Conservation (phyloP, 1,140 invertebrate species). For the Anoplophora glabripennis region DNA sequence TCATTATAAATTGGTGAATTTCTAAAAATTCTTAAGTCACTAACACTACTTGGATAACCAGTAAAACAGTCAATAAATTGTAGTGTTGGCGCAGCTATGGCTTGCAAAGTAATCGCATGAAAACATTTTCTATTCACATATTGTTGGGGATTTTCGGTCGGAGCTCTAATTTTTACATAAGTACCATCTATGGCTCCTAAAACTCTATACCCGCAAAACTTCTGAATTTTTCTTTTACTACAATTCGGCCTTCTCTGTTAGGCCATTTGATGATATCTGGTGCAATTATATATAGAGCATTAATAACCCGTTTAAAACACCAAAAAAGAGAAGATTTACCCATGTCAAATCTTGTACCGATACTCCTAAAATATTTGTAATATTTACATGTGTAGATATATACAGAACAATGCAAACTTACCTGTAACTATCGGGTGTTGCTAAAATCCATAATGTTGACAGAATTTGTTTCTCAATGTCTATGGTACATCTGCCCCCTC, state of each 20-base stretch:
- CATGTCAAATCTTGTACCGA: constrained; percentile 10
- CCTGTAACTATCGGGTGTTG: too few species aligned
- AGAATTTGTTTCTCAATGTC: too few species aligned
- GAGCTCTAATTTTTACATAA: constrained; percentile 28
- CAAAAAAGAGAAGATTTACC: constrained; percentile 16
- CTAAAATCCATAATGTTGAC: too few species aligned
- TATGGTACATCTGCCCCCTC: too few species aligned
- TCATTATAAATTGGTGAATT: neutral
- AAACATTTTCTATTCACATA: constrained; percentile 29
- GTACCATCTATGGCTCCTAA: constrained; percentile 28
- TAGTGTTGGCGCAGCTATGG: too few species aligned
- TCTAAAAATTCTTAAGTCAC: too few species aligned
- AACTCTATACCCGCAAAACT: constrained; percentile 7
- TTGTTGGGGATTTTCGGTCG: constrained; percentile 20
- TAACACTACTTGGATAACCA: too few species aligned
- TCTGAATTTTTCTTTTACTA: constrained; percentile 10
- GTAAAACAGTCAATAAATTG: too few species aligned
- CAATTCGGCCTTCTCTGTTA: neutral
- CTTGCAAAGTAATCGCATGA: constrained; percentile 20
- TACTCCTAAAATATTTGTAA: too few species aligned
- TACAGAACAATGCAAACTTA: too few species aligned
- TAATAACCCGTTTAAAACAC: constrained; percentile 19
- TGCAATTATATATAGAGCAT: constrained; percentile 13
- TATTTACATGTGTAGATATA: too few species aligned
- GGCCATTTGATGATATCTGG: constrained; percentile 21